Base-by-base conservation (phyloP, 2,113 vertebrate species). In the Tricholaema leucomelas region DNA sequence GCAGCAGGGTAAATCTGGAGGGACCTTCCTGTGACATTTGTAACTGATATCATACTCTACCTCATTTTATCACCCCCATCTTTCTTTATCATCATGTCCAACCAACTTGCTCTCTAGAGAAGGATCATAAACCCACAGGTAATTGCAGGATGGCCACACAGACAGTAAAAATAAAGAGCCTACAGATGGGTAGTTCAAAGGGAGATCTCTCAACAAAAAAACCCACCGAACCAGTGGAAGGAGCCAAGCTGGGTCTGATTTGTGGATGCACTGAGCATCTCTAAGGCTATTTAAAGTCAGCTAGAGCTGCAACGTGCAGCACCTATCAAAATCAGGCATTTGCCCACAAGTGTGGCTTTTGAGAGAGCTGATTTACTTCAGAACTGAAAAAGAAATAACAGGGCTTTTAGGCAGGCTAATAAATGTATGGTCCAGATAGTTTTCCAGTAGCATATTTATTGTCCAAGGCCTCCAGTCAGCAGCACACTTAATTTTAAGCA, bases 401-500 rank as follows among this genome's bases (percentile, higher is more conserved):
- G 81, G 81, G 86, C 84, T 96, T 91, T 94, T 70, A 96, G 75
- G 52, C 63, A 91, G 81, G 73, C 86, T 92, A 86, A 92, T 94
- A 96, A 95, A 94, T 71, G 88, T 76, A 94, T 82, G 91, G 91
- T 87, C 91, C 93, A 82, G 91, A 90, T 89, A 92, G 84, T 93
- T 93, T 94, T 80, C 91, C 92, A 94, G 88, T 93, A 95, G 93
- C 59, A 19, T 89, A 87, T 96, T 96, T 96, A 96, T 93, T 93
- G 95, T 92, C 67, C 85, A 82, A 95, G 92, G 83, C 78, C 87
- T 93, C 81, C 81, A 95, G 88, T 95, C 92, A 96, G 92, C 81
- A 89, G 89, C 81, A 73, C 72, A 56, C 91, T 94, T 96, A 95
- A 96, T 94, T 94, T 94, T 94, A 96, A 96, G 94, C 95, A 96